Percentiles rank a stretch among this genome's conserved stretches.
These are phyloP conservation scores for Penaeus chinensis DNA, from an alignment of 1,140 invertebrate genomes.

Conservation along the genomic window DNA sequence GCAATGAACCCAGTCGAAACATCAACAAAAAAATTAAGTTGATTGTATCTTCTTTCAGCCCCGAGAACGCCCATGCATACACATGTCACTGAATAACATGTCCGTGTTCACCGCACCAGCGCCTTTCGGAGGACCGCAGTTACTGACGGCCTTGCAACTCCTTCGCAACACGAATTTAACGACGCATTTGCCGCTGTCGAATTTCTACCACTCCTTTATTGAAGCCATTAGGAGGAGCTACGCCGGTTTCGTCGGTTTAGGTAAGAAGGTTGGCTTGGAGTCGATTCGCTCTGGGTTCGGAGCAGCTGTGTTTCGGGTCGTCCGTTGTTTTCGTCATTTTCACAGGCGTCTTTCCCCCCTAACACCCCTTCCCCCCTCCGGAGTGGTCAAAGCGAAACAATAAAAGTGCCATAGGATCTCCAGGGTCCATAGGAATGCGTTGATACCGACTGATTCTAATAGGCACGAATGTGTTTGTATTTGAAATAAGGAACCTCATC, in stretches of 20 bases:
- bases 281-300: background rate
- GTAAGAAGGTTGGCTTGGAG: slow-evolving; percentile 11
- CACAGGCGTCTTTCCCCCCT: no score
- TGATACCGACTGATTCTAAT: no score
- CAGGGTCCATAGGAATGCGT: no score
- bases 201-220: slow-evolving; percentile 51
- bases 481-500: no score
- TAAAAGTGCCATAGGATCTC: no score
- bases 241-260: slow-evolving; percentile 39
- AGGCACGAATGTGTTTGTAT: no score
- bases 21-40: no score
- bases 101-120: slow-evolving; percentile 49
- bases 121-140: slow-evolving; percentile 51
- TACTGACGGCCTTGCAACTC: slow-evolving; percentile 45
- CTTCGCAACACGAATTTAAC: slow-evolving; percentile 49
- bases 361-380: no score
- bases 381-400: no score
- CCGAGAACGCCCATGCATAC: slow-evolving; percentile 42
- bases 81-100: slow-evolving; percentile 36
- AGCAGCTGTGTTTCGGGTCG: background rate
- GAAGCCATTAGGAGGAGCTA: slow-evolving; percentile 41
- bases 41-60: slow-evolving; percentile 23
- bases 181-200: background rate
- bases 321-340: background rate
- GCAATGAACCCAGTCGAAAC: no score